Percentiles rank a stretch among this genome's conserved stretches.
Evolutionary conservation across 2,113 vertebrate species (phyloP).

Genomic region (Atherinomorus stipes): DNA sequence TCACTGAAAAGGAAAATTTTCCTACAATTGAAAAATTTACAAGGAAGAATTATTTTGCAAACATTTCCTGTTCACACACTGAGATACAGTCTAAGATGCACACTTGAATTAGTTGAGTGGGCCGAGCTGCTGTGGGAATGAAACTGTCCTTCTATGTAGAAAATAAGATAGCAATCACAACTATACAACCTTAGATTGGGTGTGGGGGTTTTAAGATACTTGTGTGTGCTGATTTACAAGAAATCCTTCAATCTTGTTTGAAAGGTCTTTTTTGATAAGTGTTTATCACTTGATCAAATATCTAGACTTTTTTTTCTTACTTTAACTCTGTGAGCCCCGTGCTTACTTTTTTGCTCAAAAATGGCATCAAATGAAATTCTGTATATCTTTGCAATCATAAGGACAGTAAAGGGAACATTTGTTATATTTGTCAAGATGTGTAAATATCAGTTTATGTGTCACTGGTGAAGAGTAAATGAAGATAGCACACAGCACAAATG

Average conservation of each 20-base stretch:
- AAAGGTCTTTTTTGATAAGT: constrained; percentile 46
- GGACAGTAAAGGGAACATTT: too few relatives aligned
- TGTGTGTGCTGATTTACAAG: constrained; percentile 7
- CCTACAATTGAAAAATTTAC: constrained; percentile 15
- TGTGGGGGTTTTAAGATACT: constrained; percentile 24
- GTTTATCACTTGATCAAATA: neutral
- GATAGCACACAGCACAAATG: too few relatives aligned
- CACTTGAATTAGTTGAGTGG: constrained; percentile 45
- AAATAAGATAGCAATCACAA: constrained; percentile 66
- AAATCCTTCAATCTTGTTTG: constrained; percentile 35
- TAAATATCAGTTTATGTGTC: too few relatives aligned
- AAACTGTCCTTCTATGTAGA: constrained; percentile 51
- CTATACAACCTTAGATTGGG: constrained; percentile 44
- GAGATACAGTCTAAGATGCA: constrained; percentile 39
- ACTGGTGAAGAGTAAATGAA: too few relatives aligned
- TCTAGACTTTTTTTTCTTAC: neutral
- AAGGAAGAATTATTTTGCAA: constrained; percentile 35
- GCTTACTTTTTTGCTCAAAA: too few relatives aligned
- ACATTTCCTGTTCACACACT: constrained; percentile 53
- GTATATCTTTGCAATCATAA: too few relatives aligned
- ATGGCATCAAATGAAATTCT: too few relatives aligned
- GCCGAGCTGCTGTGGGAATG: constrained; percentile 65
- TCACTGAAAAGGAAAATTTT: constrained; percentile 10
- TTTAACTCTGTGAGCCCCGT: neutral
- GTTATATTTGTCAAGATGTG: too few relatives aligned